Evolutionary conservation across 2,888 invertebrate species (phyloP).

Genomic region (Morpho deidamia): DNA sequence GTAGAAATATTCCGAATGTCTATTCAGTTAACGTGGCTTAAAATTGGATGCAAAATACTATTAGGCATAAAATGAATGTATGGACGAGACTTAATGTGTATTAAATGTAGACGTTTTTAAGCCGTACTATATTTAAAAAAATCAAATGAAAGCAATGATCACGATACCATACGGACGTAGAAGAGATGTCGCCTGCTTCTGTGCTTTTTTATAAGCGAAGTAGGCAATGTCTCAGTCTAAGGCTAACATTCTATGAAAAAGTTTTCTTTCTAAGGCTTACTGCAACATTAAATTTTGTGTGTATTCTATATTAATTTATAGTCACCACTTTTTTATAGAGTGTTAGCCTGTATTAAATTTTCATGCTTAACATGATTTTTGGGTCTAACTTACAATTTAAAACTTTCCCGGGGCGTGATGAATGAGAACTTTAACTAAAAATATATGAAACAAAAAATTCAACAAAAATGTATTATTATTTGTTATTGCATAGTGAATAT

Average conservation of each 20-base stretch:
- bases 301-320: too few species aligned
- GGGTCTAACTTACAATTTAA: slow-evolving; percentile 30
- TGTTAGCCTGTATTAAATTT: slow-evolving; percentile 8
- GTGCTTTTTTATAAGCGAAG: too few species aligned
- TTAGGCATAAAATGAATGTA: too few species aligned
- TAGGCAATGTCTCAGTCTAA: neutral
- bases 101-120: slow-evolving; percentile 16
- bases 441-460: slow-evolving; percentile 25
- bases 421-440: neutral
- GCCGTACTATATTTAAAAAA: slow-evolving; percentile 6
- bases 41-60: neutral
- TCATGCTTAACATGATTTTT: slow-evolving; percentile 26
- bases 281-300: neutral
- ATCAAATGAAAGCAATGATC: slow-evolving; percentile 16
- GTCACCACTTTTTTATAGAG: slow-evolving; percentile 13
- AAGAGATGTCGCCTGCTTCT: slow-evolving; percentile 10
- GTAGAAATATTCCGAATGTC: too few species aligned
- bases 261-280: neutral
- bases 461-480: neutral
- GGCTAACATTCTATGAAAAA: slow-evolving; percentile 17
- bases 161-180: slow-evolving; percentile 9
- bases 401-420: slow-evolving; percentile 29
- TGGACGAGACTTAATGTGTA: too few species aligned
- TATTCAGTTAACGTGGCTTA: neutral
- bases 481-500: too few species aligned